Evolutionary conservation across 2,113 vertebrate species (phyloP).

Genomic region (Urocitellus parryii): DNA sequence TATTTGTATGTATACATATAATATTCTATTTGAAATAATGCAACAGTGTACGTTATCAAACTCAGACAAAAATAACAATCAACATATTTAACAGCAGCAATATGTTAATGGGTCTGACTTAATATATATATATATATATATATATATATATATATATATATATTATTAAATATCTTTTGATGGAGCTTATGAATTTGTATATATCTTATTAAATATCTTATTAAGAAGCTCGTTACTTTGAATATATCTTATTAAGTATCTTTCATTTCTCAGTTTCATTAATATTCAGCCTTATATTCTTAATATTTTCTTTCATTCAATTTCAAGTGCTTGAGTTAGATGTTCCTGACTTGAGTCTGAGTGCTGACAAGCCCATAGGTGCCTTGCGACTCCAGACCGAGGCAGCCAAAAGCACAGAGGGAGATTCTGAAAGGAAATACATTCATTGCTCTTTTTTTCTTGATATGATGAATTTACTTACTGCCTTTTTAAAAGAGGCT

Average conservation of each 20-base stretch:
- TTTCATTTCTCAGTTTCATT: no score
- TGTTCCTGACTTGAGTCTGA: neutral
- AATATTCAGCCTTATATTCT: neutral
- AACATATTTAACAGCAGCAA: neutral
- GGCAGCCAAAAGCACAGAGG: neutral
- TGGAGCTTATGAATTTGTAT: neutral
- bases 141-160: no score
- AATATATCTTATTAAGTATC: no score
- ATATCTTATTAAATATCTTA: no score
- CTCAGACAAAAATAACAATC: neutral
- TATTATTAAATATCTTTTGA: no score
- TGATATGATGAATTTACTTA: neutral
- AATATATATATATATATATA: no score
- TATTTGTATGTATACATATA: neutral
- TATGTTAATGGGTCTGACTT: neutral
- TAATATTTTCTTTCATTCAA: neutral
- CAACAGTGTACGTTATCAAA: neutral
- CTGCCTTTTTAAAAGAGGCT: neutral
- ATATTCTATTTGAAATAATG: neutral
- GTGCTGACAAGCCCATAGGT: neutral
- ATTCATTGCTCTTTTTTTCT: neutral
- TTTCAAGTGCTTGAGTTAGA: neutral
- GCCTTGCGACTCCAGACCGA: neutral
- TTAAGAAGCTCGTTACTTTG: no score
- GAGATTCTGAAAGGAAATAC: conserved; percentile 32